Conservation (phyloP, 2,797 vertebrate genomes). For the Poeciliopsis gracilis region DNA sequence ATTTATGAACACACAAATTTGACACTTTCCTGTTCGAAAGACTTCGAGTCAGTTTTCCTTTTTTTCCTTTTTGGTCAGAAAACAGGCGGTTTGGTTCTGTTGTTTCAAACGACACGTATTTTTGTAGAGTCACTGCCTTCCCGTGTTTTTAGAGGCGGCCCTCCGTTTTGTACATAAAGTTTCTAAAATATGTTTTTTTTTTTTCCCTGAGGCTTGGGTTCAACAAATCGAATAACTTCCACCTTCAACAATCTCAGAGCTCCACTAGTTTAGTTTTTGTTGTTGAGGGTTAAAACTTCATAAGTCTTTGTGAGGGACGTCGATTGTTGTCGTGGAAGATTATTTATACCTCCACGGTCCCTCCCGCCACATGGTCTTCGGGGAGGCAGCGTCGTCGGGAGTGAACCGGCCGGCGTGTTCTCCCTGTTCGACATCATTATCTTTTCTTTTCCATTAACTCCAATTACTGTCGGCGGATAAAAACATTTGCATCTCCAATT, state of each 20-base stretch:
- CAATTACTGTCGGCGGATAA: conserved; percentile 45
- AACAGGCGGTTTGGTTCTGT: neutral
- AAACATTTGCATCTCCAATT: conserved; percentile 57
- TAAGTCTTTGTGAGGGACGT: neutral
- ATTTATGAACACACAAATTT: neutral
- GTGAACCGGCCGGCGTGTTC: conserved; percentile 53
- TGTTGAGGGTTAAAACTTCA: neutral
- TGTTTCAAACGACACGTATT: neutral
- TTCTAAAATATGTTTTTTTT: neutral
- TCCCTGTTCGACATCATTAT: conserved; percentile 57
- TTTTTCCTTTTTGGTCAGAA: neutral
- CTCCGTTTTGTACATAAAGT: neutral
- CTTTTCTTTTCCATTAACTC: conserved; percentile 48
- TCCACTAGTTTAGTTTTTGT: neutral
- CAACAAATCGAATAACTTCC: neutral
- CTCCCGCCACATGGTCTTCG: conserved; percentile 5
- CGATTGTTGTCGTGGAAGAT: neutral
- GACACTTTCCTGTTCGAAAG: neutral
- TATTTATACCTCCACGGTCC: conserved; percentile 8
- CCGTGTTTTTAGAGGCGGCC: neutral
- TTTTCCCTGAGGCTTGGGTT: neutral
- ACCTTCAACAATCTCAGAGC: neutral
- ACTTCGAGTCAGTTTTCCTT: neutral
- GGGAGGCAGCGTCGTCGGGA: conserved; percentile 23
- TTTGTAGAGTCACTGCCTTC: neutral